Percentiles rank a stretch among this genome's conserved stretches.
Conservation (phyloP, 2,888 invertebrate genomes). For the Oscheius myriophilus region DNA sequence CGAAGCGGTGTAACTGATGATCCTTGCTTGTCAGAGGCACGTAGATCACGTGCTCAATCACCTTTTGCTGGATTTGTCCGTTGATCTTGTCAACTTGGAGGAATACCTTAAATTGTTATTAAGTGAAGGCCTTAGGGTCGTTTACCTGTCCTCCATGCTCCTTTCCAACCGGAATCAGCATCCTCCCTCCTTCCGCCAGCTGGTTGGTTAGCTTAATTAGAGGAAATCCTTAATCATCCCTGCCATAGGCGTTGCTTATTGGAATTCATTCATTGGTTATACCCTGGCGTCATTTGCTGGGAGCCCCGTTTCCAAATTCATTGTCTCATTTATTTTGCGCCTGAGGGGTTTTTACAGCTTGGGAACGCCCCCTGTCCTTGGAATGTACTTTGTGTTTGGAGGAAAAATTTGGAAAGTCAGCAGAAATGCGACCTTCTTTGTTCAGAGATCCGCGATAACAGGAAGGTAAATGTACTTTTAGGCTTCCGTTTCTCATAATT, state of each 20-base stretch:
- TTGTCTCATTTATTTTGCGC: no score
- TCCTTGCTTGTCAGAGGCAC: slow-evolving; percentile 91
- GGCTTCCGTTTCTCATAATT: no score
- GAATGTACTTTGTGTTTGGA: no score
- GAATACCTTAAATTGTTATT: slow-evolving; percentile 72
- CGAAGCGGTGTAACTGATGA: slow-evolving; percentile 73
- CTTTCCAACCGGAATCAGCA: slow-evolving; percentile 74
- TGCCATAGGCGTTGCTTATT: slow-evolving; percentile 3
- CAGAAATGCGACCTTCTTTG: no score
- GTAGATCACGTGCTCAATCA: slow-evolving; percentile 93
- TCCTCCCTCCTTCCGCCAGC: slow-evolving; percentile 88
- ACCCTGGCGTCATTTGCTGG: no score
- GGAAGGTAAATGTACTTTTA: no score
- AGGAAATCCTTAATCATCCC: not conserved
- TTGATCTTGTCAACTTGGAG: slow-evolving; percentile 89
- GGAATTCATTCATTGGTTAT: not conserved
- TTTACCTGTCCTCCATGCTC: slow-evolving; percentile 46
- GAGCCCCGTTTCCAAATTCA: no score
- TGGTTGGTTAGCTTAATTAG: slow-evolving; percentile 81
- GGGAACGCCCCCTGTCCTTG: no score
- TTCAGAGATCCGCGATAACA: no score
- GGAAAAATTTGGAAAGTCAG: no score
- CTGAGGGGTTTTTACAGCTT: no score
- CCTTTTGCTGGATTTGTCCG: slow-evolving; percentile 78
- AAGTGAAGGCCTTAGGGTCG: not conserved